Conservation (phyloP, 2,888 invertebrate species). For the Acanthopleura granulata region DNA sequence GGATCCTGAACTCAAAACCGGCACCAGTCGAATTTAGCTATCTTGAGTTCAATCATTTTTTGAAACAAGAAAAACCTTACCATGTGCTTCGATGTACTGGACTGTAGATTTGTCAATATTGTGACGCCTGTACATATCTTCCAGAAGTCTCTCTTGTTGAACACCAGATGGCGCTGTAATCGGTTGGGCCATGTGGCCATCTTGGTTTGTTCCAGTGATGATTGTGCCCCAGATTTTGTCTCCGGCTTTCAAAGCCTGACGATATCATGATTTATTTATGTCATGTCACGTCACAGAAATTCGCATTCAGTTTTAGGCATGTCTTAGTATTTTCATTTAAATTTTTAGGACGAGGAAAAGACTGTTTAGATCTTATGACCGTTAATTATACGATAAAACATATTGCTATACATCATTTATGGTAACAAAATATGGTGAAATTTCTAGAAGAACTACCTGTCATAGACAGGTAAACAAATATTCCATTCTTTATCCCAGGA, state of each 20-base stretch:
- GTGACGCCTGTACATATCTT: background rate
- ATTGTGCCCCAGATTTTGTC: constrained; percentile 43
- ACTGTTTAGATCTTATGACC: too few relatives aligned
- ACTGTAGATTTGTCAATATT: background rate
- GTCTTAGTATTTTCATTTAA: too few relatives aligned
- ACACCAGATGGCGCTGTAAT: constrained; percentile 7
- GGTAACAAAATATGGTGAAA: too few relatives aligned
- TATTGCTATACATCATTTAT: too few relatives aligned
- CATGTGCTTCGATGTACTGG: constrained; percentile 11
- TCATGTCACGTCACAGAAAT: too few relatives aligned
- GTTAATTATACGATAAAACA: background rate
- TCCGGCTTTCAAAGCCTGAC: constrained; percentile 37
- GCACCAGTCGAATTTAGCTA: too few relatives aligned
- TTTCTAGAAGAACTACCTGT: too few relatives aligned
- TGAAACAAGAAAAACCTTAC: background rate
- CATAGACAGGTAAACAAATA: background rate
- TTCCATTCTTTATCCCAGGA: background rate
- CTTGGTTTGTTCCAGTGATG: constrained; percentile 41
- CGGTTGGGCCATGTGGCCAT: constrained; percentile 34
- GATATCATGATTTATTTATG: background rate
- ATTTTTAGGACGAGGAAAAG: too few relatives aligned
- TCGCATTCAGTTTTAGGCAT: too few relatives aligned
- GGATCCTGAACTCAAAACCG: too few relatives aligned
- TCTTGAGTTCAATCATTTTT: too few relatives aligned
- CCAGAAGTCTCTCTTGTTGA: background rate